Evolutionary conservation across 2,113 vertebrate species (phyloP).

Genomic region (Fulmarus glacialis): DNA sequence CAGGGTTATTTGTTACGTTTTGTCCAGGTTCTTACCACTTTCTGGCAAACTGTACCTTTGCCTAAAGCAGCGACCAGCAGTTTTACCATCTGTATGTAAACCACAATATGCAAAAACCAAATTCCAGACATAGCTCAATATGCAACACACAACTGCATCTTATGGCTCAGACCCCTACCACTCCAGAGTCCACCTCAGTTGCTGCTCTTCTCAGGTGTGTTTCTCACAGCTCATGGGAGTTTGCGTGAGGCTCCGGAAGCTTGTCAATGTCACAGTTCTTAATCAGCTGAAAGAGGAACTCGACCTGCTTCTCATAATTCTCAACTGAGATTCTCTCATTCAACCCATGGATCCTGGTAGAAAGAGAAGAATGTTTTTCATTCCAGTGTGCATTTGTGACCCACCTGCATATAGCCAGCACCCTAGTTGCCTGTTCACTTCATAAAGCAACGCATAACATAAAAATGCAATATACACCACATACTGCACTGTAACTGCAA

Average conservation of each 20-base stretch:
- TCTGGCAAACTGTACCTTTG: neutral
- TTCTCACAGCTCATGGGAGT: constrained; percentile 82
- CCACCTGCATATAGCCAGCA: neutral
- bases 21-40: neutral
- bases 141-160: neutral
- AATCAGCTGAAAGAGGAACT: constrained; percentile 88
- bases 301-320: constrained; percentile 82
- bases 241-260: constrained; percentile 73
- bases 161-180: neutral
- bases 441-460: neutral
- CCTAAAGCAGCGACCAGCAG: neutral
- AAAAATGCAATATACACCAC: neutral
- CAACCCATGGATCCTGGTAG: constrained; percentile 86
- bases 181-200: neutral
- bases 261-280: constrained; percentile 85
- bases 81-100: neutral
- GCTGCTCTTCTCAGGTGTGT: neutral
- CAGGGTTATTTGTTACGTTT: neutral
- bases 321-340: constrained; percentile 91
- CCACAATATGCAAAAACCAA: neutral
- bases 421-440: neutral
- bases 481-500: neutral
- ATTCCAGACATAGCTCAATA: neutral
- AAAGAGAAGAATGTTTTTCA: neutral
- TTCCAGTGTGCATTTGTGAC: neutral